These are phyloP conservation scores for Lepetodrilus schrolli DNA, from an alignment of 2,888 invertebrate genomes.

Conservation along the genomic window DNA sequence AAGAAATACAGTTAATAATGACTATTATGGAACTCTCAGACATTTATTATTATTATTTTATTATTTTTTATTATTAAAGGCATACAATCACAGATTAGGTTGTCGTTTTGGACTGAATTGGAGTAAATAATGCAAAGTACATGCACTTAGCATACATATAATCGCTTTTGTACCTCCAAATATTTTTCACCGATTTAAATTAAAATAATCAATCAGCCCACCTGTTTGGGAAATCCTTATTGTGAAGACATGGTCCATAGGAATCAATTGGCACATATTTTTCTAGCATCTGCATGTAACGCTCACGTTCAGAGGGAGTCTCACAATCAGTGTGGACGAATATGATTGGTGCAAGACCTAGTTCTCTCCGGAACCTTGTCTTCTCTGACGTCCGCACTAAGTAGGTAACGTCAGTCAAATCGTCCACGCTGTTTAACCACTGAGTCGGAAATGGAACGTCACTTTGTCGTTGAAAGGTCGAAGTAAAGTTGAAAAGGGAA, in stretches of 20 bases:
- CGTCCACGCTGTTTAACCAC: not conserved
- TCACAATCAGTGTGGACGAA: constrained; percentile 70
- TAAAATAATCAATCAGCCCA: constrained; percentile 29
- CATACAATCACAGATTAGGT: too few species aligned
- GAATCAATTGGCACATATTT: constrained; percentile 67
- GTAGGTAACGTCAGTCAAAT: not conserved
- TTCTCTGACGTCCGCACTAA: constrained; percentile 55
- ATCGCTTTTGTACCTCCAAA: too few species aligned
- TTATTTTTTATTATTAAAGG: too few species aligned
- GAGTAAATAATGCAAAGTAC: too few species aligned
- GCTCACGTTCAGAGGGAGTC: constrained; percentile 67
- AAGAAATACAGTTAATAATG: too few species aligned
- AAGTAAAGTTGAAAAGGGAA: not conserved
- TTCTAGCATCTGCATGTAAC: constrained; percentile 62
- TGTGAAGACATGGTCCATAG: constrained; percentile 67
- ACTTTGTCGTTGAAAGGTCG: not conserved
- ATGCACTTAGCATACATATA: too few species aligned
- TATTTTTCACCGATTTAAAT: too few species aligned
- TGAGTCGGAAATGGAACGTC: not conserved
- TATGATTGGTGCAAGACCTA: constrained; percentile 64
- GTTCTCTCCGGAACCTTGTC: constrained; percentile 76
- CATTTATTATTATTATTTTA: too few species aligned
- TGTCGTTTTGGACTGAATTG: too few species aligned
- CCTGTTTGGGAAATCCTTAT: constrained; percentile 62
- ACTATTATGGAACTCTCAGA: too few species aligned